Evolutionary conservation across 23 tunicate species (phyloP), one percentile per base, ranked within the genome.

Genomic region (Ciona savignyi): DNA sequence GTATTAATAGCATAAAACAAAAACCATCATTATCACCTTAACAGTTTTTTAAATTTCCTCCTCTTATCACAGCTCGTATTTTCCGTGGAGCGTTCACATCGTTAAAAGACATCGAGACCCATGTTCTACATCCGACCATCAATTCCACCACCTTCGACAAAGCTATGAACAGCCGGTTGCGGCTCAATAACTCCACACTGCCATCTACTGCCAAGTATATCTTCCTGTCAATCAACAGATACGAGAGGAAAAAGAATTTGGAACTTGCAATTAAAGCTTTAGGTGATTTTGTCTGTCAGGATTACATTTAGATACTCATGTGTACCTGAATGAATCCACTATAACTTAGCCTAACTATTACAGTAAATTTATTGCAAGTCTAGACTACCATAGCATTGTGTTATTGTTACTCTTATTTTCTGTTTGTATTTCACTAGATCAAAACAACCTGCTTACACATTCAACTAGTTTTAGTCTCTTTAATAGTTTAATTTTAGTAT

Each of bases 201-300:
- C 86, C 86, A 22, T 30, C 83, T 1, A 34, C 65, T 3, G 80
- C 42, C 29, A 28, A 28, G 1, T 34, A 49, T 30, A 35, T 92
- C 23, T 83, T 94, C 76, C 49, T 81, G 24, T 94, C 99, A 35
- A 78, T 94, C 60, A 94, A 94, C 64, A 86, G 99, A 6, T 94
- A 77, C 81, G 99, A 94, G 71, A 35, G 99, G 34, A 94, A 94
- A 68, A 94, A 94, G 60, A 87, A 87, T 66, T 71, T 85, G n/a
- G 1, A 35, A 1, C 75, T 94, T 29, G 99, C 99, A 3, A 78
- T 94, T 33, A 25, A 60, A 25, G 99, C 99, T 23, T 29, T 94
- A 1, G 98, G 91, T 88, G n/a, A n/a, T n/a, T n/a, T n/a, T n/a
- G n/a, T n/a, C n/a, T n/a, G n/a, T n/a, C n/a, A n/a, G n/a, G n/a